phyloP scores from a whole-genome alignment of 2,797 vertebrate genomes.

The Poecilia picta region DNA sequence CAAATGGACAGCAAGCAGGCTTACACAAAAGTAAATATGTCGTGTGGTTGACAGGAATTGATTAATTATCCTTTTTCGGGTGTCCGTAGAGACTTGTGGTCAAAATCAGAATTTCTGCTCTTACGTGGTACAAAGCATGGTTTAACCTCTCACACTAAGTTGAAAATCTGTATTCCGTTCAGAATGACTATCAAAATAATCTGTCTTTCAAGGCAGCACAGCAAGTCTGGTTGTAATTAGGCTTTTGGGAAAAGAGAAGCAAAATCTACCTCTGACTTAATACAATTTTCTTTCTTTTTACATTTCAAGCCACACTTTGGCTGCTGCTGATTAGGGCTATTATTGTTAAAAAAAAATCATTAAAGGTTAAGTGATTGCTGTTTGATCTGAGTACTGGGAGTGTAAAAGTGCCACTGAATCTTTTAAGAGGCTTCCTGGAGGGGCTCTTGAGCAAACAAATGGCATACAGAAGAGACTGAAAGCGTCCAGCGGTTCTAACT shows the following conservation, averaged over 20 bases:
- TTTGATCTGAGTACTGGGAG: conserved; percentile 49
- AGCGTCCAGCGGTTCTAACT: conserved; percentile 47
- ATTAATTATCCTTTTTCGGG: conserved; percentile 20
- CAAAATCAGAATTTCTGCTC: neutral
- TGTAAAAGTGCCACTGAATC: conserved; percentile 50
- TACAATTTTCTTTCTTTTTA: conserved; percentile 7
- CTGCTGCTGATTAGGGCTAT: conserved; percentile 28
- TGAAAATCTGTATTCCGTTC: neutral
- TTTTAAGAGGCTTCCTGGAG: conserved; percentile 52
- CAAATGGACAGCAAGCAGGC: conserved; percentile 32
- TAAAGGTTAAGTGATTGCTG: conserved; percentile 31
- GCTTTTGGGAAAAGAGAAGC: conserved; percentile 12
- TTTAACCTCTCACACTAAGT: conserved; percentile 1
- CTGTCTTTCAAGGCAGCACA: neutral
- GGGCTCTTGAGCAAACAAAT: conserved; percentile 50
- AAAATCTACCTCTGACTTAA: neutral
- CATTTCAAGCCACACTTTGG: conserved; percentile 16
- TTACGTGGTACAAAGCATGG: neutral
- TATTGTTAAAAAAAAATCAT: conserved; percentile 23
- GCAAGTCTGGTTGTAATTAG: neutral
- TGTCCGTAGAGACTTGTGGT: conserved; percentile 16
- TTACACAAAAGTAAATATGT: conserved; percentile 40
- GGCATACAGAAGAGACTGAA: conserved; percentile 29
- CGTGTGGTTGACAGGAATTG: conserved; percentile 30
- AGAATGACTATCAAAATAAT: neutral